Evolutionary conservation across 1,140 invertebrate species (phyloP).

Genomic region (Conus ventricosus): DNA sequence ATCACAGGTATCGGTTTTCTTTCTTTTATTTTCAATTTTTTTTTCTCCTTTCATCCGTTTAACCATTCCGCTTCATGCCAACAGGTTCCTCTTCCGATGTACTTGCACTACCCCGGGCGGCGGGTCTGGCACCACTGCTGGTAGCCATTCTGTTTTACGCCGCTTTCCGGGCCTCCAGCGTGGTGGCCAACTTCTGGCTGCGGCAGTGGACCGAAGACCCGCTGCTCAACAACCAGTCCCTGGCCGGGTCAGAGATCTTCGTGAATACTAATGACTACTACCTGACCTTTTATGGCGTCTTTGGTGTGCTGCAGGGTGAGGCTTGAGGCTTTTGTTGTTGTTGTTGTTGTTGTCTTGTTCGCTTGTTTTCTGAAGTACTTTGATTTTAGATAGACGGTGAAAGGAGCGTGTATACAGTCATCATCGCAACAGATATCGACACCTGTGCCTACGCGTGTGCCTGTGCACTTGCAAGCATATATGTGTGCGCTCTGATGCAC

Average conservation of each 20-base stretch:
- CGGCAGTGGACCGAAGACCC: constrained; percentile 69
- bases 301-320: constrained; percentile 66
- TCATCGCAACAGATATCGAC: too few species aligned
- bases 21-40: too few species aligned
- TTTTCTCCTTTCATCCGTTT: too few species aligned
- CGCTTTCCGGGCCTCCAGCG: constrained; percentile 56
- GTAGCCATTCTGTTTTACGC: constrained; percentile 56
- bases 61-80: too few species aligned
- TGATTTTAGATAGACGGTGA: too few species aligned
- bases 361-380: too few species aligned
- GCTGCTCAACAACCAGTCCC: constrained; percentile 48
- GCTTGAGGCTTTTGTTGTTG: neutral
- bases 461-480: too few species aligned
- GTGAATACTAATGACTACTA: constrained; percentile 46
- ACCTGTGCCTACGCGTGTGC: too few species aligned
- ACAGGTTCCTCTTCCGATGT: neutral
- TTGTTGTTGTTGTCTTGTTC: too few species aligned
- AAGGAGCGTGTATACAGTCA: too few species aligned
- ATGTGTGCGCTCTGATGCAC: too few species aligned
- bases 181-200: constrained; percentile 67
- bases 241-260: constrained; percentile 37
- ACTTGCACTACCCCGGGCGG: constrained; percentile 78
- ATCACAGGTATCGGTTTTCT: too few species aligned
- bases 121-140: constrained; percentile 84
- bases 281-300: constrained; percentile 52